Percentiles rank a stretch among this genome's conserved stretches.
These are phyloP conservation scores for Alligator mississippiensis DNA, from an alignment of 2,113 vertebrate genomes.

Conservation along the genomic window DNA sequence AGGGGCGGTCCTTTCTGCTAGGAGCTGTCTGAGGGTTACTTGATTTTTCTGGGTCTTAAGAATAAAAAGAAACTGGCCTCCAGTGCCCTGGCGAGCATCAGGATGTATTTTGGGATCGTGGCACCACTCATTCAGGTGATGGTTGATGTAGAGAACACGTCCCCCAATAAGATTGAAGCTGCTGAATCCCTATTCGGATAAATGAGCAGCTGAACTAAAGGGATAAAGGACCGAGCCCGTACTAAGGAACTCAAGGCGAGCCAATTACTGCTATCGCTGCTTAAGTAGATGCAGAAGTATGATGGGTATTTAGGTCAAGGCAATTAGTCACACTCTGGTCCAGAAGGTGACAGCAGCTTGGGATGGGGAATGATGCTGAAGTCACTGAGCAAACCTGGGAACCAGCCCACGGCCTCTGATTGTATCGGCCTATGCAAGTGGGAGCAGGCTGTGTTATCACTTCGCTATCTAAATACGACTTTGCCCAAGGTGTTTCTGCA, in stretches of 20 bases:
- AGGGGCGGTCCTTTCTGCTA: not conserved
- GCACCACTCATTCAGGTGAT: not conserved
- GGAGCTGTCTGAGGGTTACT: not conserved
- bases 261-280: not conserved
- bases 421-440: not conserved
- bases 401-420: not conserved
- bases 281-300: not conserved
- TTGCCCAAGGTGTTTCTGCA: not conserved
- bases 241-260: not conserved
- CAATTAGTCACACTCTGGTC: not conserved
- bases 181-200: not conserved
- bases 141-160: not conserved
- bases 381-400: not conserved
- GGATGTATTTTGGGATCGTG: not conserved
- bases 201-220: not conserved
- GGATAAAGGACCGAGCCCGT: not conserved
- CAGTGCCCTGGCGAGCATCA: not conserved
- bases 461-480: not conserved
- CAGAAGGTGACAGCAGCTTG: not conserved
- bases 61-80: not conserved
- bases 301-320: not conserved
- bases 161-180: not conserved
- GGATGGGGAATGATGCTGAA: not conserved
- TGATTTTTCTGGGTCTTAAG: not conserved
- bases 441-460: not conserved